These are phyloP conservation scores for Psettodes erumei DNA, from an alignment of 2,113 vertebrate species.

Conservation along the genomic window DNA sequence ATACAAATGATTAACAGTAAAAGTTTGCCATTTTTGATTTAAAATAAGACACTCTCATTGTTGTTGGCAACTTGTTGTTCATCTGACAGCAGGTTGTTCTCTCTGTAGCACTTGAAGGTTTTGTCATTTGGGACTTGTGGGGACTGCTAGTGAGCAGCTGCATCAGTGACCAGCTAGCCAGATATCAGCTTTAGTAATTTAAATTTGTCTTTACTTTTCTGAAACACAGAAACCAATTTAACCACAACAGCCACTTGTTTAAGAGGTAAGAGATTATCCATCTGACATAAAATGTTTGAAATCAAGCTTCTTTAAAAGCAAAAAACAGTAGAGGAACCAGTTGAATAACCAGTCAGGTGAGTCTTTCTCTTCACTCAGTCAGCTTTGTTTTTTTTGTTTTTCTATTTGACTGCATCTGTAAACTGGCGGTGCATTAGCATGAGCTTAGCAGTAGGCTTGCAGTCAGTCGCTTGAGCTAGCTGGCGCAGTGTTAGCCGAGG, in stretches of 20 bases:
- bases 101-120: neutral
- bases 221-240: constrained; percentile 41
- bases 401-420: constrained; percentile 37
- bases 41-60: neutral
- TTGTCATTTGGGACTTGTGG: neutral
- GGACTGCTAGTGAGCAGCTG: neutral
- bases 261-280: constrained; percentile 19
- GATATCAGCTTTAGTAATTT: neutral
- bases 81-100: too few relatives aligned
- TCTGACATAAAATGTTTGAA: constrained; percentile 35
- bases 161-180: neutral
- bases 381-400: neutral
- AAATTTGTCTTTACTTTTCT: constrained; percentile 1
- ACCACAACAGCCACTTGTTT: constrained; percentile 15
- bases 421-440: constrained; percentile 28
- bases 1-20: neutral
- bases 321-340: constrained; percentile 37
- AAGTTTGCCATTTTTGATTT: neutral
- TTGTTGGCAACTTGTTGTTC: neutral
- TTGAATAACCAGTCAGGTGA: constrained; percentile 9
- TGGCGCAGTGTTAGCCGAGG: constrained; percentile 73
- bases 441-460: constrained; percentile 41
- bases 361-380: neutral
- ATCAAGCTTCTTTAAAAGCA: constrained; percentile 43
- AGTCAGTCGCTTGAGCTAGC: constrained; percentile 3